Conservation (phyloP, 1,140 invertebrate genomes). For the Drosophila parabipectinata region DNA sequence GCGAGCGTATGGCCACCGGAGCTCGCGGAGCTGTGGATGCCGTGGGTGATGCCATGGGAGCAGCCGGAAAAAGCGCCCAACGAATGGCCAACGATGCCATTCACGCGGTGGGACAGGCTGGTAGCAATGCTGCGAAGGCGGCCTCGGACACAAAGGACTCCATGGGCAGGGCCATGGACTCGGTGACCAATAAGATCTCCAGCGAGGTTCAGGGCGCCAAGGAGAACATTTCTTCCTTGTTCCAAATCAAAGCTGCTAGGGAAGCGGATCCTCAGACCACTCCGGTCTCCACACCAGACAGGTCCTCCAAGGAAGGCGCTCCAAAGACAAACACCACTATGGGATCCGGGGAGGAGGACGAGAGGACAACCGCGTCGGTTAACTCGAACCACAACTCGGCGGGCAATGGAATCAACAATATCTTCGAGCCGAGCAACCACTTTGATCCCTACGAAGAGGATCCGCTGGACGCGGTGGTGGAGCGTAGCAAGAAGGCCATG, state of each 20-base stretch:
- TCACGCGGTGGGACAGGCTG: conserved; percentile 57
- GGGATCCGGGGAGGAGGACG: conserved; percentile 70
- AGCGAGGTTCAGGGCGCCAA: conserved; percentile 71
- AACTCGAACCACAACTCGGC: conserved; percentile 76
- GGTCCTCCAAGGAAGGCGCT: conserved; percentile 56
- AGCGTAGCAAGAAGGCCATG: conserved; percentile 77
- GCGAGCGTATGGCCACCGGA: conserved; percentile 69
- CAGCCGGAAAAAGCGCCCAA: conserved; percentile 54
- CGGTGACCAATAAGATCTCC: conserved; percentile 70
- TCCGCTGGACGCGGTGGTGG: conserved; percentile 67
- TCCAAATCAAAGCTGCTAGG: conserved; percentile 72
- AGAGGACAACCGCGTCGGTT: conserved; percentile 78
- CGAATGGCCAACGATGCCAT: conserved; percentile 52
- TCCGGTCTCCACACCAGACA: conserved; percentile 39
- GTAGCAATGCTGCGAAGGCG: conserved; percentile 60
- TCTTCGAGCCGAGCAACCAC: conserved; percentile 56
- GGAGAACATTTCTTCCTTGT: conserved; percentile 72
- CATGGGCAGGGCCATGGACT: conserved; percentile 67
- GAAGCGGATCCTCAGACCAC: conserved; percentile 42
- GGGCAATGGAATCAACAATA: conserved; percentile 59
- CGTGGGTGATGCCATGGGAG: conserved; percentile 58
- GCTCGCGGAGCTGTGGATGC: conserved; percentile 64
- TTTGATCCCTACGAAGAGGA: conserved; percentile 55
- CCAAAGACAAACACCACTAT: conserved; percentile 53
- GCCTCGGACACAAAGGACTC: conserved; percentile 65